phyloP scores from a whole-genome alignment of 2,113 vertebrate genomes.

The Ptilorrhoa leucosticta region DNA sequence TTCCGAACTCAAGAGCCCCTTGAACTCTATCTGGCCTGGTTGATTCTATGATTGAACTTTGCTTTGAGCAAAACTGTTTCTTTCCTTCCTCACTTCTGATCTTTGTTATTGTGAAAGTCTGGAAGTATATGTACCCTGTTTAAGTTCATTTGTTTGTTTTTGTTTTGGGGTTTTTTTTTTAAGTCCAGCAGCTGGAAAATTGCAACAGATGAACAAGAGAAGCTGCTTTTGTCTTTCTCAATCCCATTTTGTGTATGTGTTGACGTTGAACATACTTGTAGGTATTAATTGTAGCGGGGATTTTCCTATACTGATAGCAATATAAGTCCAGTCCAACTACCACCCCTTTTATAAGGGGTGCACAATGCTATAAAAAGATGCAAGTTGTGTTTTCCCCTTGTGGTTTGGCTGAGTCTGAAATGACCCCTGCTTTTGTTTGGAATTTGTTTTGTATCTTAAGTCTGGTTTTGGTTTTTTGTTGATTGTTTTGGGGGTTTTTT shows the following conservation, averaged over 20 bases:
- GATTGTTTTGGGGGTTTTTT: background rate
- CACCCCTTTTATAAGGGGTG: rapidly evolving
- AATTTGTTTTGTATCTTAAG: background rate
- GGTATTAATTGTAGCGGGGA: background rate
- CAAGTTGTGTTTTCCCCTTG: background rate
- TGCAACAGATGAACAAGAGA: background rate
- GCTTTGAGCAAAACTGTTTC: background rate
- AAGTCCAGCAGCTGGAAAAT: background rate
- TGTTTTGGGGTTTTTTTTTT: background rate
- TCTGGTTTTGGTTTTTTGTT: background rate
- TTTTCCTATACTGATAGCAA: background rate
- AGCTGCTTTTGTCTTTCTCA: background rate
- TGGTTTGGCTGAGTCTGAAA: background rate
- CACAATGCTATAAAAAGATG: background rate
- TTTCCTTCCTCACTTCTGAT: background rate
- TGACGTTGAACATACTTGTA: background rate
- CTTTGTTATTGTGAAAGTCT: background rate
- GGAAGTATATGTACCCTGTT: background rate
- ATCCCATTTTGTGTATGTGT: background rate
- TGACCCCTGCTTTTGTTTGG: background rate
- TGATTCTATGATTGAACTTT: background rate
- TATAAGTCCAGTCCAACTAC: background rate
- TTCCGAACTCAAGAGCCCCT: background rate
- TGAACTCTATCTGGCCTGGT: background rate
- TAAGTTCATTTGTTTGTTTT: background rate